Conservation (phyloP, 2,797 vertebrate genomes). For the Scolopax bukidnonensis region DNA sequence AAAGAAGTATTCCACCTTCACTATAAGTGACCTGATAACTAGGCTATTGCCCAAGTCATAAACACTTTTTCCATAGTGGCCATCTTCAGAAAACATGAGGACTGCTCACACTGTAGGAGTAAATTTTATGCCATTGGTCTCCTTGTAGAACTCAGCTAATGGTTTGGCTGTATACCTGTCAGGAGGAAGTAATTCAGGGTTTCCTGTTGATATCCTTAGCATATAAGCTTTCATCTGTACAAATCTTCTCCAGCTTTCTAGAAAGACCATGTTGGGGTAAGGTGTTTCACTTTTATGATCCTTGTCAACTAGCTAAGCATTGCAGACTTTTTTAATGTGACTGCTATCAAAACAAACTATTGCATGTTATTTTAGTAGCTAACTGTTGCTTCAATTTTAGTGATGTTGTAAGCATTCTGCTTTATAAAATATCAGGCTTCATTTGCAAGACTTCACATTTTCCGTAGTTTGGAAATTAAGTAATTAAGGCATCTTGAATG, state of each 20-base stretch:
- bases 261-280: rapidly evolving
- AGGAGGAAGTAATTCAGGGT: background rate
- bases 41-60: background rate
- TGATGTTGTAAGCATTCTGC: background rate
- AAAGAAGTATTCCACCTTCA: background rate
- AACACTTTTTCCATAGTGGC: background rate
- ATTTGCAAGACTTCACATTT: background rate
- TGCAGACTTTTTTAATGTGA: background rate
- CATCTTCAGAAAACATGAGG: background rate
- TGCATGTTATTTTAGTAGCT: background rate
- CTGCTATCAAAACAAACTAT: background rate
- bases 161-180: background rate
- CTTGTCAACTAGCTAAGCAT: background rate
- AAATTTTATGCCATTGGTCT: background rate
- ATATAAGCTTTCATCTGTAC: background rate
- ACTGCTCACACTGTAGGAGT: background rate
- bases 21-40: background rate
- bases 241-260: background rate
- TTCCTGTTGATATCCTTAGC: background rate
- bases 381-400: background rate
- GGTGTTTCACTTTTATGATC: background rate
- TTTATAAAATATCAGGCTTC: background rate
- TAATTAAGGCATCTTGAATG: background rate
- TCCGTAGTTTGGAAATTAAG: background rate
- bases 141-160: background rate